Evolutionary conservation across 1,140 invertebrate genomes (phyloP).

Genomic region (Micrasema minimum): DNA sequence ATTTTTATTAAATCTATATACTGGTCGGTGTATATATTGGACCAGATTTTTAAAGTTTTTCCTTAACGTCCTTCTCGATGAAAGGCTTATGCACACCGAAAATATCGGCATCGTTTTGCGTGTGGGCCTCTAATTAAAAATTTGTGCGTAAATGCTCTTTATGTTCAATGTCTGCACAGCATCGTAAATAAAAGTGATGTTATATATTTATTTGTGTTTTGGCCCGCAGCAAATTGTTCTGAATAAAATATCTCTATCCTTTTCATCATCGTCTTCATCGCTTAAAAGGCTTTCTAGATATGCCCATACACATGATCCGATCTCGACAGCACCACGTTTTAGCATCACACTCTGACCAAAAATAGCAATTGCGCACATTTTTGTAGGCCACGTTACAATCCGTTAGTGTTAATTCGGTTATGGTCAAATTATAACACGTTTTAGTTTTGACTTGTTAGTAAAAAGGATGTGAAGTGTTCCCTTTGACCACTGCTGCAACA

Average conservation of each 20-base stretch:
- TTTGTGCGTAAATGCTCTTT: constrained; percentile 59
- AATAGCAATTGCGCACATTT: constrained; percentile 57
- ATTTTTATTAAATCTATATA: constrained; percentile 48
- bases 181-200: constrained; percentile 56
- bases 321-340: constrained; percentile 61
- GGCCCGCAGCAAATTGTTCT: constrained; percentile 60
- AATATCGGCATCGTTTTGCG: constrained; percentile 60
- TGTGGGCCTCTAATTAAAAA: constrained; percentile 59
- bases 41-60: constrained; percentile 51
- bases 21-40: constrained; percentile 56
- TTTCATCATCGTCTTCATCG: constrained; percentile 53
- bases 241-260: constrained; percentile 58
- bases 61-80: constrained; percentile 58
- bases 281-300: constrained; percentile 53
- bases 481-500: constrained; percentile 55
- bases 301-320: constrained; percentile 58
- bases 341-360: constrained; percentile 63
- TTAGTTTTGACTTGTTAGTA: constrained; percentile 62
- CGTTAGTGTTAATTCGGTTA: constrained; percentile 64
- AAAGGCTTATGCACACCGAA: constrained; percentile 57
- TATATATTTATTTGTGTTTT: constrained; percentile 62
- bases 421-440: constrained; percentile 42
- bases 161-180: constrained; percentile 54
- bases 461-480: constrained; percentile 55
- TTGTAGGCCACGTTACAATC: constrained; percentile 56